Evolutionary conservation across 2,113 vertebrate genomes (phyloP), one percentile per base, ranked within the genome.

Genomic region (Fulica atra): DNA sequence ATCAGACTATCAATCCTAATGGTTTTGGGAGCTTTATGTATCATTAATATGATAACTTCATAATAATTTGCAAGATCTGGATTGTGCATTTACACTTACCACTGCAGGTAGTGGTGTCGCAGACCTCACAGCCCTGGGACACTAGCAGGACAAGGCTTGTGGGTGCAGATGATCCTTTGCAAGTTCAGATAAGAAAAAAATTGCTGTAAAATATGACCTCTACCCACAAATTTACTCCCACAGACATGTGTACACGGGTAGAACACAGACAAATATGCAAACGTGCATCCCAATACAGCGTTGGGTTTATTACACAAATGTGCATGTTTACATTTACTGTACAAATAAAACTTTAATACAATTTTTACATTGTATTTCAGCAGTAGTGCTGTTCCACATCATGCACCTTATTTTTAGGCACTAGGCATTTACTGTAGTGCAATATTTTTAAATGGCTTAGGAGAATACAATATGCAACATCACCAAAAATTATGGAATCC

Each of bases 381-480:
- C 68, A 63, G 28, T 40, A 70, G 50, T 66, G 53, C 82, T 86
- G 54, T 88, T 95, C 70, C 87, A 82, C 54, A 50, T 25, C 48
- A 88, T 46, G 40, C 42, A 69, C 44, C 53, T 91, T 85, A 91
- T 87, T 95, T 95, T 82, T 85, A 89, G 79, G 74, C 74, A 63
- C 17, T 73, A 82, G 50, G 8, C 91, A 91, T 93, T 95, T 92
- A 88, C 73, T 63, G 17, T 69, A 59, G 28, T 85, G 78, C 44
- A 85, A 12, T 87, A 91, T 82, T 89, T 81, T 96, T 65, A 85
- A 95, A 91, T 85, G 61, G 87, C 74, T 93, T 89, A 88, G 89
- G 50, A 91, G 70, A 80, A 77, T 54, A 86, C 57, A 89, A 86
- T 83, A 73, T 95, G 84, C 87, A 89, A 28, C 86, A 77, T 92